Percentiles rank a stretch among this genome's conserved stretches.
phyloP scores from a whole-genome alignment of 2,888 invertebrate genomes.

The Torymus aiolomorphi region DNA sequence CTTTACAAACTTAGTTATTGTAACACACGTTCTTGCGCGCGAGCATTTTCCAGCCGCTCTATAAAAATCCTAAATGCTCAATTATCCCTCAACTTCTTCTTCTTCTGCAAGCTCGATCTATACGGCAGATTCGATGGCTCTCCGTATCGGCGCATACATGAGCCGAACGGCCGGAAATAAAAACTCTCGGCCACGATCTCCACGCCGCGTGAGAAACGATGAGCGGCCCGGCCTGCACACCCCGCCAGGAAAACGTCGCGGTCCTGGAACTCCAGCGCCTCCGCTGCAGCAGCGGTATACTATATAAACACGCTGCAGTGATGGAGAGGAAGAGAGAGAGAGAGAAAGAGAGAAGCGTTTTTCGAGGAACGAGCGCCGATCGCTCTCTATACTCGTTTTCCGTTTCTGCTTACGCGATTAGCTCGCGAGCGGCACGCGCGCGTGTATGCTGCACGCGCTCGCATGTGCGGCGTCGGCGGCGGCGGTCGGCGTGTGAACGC shows the following conservation, averaged over 20 bases:
- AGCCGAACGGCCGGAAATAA: conserved; percentile 29
- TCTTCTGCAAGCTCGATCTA: no score
- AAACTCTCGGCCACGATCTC: background rate
- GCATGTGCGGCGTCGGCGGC: no score
- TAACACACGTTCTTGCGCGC: no score
- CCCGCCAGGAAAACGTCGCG: no score
- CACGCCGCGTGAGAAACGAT: conserved; percentile 8
- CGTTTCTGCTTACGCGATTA: conserved; percentile 73
- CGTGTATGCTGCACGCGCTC: background rate
- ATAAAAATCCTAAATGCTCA: no score
- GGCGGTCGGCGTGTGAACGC: conserved; percentile 28
- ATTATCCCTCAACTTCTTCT: no score
- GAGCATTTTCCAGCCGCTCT: no score
- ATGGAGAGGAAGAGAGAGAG: background rate
- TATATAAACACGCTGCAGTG: no score
- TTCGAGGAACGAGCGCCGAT: conserved; percentile 38
- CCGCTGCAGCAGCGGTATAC: no score
- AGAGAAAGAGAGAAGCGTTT: conserved; percentile 3
- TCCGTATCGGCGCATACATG: conserved; percentile 15
- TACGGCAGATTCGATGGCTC: no score
- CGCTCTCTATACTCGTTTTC: conserved; percentile 46
- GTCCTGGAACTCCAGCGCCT: no score
- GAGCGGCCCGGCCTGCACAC: background rate
- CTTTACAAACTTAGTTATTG: no score
- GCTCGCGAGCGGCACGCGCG: conserved; percentile 54